phyloP scores from a whole-genome alignment of 2,797 vertebrate species.

The Pagetopsis macropterus region DNA sequence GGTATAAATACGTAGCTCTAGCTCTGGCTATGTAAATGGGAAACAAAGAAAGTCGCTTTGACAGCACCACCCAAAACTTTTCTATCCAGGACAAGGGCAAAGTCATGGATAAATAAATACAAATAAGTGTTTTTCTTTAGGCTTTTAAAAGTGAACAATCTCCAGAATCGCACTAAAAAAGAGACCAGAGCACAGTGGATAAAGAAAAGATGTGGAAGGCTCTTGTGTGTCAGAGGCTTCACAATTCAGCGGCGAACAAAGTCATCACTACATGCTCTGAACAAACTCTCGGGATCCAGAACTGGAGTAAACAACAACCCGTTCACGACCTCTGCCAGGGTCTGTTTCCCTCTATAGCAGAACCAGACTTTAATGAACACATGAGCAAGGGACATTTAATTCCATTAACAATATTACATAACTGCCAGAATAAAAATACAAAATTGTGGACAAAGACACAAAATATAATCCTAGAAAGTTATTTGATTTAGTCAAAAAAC shows the following conservation, averaged over 20 bases:
- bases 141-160: too few relatives aligned
- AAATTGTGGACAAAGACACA: background rate
- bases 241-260: slow-evolving; percentile 19
- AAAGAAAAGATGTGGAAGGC: background rate
- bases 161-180: background rate
- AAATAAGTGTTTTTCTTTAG: too few relatives aligned
- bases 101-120: too few relatives aligned
- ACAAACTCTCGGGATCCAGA: slow-evolving; percentile 27
- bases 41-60: too few relatives aligned
- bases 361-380: slow-evolving; percentile 40
- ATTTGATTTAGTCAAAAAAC: background rate
- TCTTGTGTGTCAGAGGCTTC: slow-evolving; percentile 12
- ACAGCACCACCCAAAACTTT: too few relatives aligned
- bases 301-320: slow-evolving; percentile 15
- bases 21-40: too few relatives aligned
- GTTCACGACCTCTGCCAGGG: slow-evolving; percentile 26
- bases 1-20: too few relatives aligned
- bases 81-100: too few relatives aligned
- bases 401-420: background rate
- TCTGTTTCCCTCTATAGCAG: slow-evolving; percentile 29
- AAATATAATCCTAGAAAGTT: slow-evolving; percentile 1
- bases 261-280: slow-evolving; percentile 20
- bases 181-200: slow-evolving; percentile 5
- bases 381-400: background rate
- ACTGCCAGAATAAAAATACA: background rate